Conservation (phyloP, 1,140 invertebrate genomes). For the Drosophila saltans region DNA sequence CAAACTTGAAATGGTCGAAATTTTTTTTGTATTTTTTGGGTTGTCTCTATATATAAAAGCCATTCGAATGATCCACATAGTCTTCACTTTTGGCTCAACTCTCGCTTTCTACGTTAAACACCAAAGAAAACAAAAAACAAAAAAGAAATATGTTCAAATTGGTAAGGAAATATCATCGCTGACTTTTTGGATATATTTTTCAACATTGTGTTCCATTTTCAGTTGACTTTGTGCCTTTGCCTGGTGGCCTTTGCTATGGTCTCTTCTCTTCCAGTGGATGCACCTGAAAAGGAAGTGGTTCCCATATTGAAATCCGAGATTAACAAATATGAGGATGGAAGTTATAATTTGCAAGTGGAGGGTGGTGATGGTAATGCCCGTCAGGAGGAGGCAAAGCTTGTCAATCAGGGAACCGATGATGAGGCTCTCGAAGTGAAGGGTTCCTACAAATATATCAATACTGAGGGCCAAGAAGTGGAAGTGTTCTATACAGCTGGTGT, state of each 20-base stretch:
- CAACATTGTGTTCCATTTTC: constrained; percentile 8
- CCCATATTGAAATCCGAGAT: constrained; percentile 62
- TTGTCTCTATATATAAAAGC: constrained; percentile 65
- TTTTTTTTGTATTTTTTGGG: constrained; percentile 33
- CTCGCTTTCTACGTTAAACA: constrained; percentile 59
- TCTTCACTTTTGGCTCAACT: constrained; percentile 59
- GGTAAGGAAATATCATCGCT: constrained; percentile 55
- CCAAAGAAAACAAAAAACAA: constrained; percentile 4
- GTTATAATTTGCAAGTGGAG: constrained; percentile 45
- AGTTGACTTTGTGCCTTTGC: constrained; percentile 60
- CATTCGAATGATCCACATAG: constrained; percentile 39
- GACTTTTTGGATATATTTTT: background rate
- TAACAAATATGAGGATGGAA: constrained; percentile 52
- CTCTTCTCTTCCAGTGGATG: constrained; percentile 27
- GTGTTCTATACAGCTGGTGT: constrained; percentile 75
- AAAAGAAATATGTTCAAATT: constrained; percentile 65
- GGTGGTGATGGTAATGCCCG: constrained; percentile 59
- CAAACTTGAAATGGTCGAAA: constrained; percentile 25
- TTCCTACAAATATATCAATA: constrained; percentile 71
- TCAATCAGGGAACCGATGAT: constrained; percentile 49
- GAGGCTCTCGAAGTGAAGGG: constrained; percentile 66
- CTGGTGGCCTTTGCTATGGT: constrained; percentile 33
- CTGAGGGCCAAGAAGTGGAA: constrained; percentile 55
- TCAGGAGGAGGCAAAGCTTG: constrained; percentile 42
- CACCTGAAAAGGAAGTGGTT: constrained; percentile 35